phyloP scores from a whole-genome alignment of 2,113 vertebrate genomes.

The Gymnocephalus cernua region DNA sequence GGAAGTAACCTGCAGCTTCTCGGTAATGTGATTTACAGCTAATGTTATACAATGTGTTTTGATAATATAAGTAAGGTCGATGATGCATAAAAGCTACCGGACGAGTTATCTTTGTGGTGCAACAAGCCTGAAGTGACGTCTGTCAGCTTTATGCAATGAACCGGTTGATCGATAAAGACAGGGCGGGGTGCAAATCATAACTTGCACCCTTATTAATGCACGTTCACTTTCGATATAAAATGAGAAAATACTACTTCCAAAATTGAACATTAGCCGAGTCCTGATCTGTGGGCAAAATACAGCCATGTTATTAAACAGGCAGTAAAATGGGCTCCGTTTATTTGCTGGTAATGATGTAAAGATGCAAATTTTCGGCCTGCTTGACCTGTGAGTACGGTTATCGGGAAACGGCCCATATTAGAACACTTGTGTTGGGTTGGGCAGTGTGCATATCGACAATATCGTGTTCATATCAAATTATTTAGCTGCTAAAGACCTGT shows the following conservation, averaged over 20 bases:
- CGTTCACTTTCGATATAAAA: background rate
- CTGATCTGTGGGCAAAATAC: background rate
- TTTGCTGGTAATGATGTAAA: background rate
- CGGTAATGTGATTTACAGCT: background rate
- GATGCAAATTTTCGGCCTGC: constrained; percentile 31
- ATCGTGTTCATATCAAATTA: fast-evolving
- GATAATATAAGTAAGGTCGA: background rate
- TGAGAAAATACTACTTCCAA: fast-evolving
- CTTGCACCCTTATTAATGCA: background rate
- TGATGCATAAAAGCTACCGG: background rate
- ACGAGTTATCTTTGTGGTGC: constrained; percentile 15
- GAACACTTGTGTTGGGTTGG: fast-evolving
- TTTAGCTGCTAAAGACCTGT: fast-evolving
- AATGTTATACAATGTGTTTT: too few relatives aligned
- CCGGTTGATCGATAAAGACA: constrained; percentile 40
- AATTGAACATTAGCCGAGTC: fast-evolving
- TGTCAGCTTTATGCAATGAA: constrained; percentile 44
- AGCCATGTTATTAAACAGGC: background rate
- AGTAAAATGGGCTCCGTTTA: constrained; percentile 48
- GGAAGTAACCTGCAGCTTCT: too few relatives aligned
- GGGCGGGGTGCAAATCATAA: constrained; percentile 49
- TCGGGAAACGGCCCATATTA: fast-evolving
- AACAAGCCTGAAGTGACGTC: constrained; percentile 22
- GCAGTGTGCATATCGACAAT: fast-evolving
- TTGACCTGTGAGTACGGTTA: background rate